Evolutionary conservation across 2,888 invertebrate species (phyloP).

Genomic region (Mythimna ferrago): DNA sequence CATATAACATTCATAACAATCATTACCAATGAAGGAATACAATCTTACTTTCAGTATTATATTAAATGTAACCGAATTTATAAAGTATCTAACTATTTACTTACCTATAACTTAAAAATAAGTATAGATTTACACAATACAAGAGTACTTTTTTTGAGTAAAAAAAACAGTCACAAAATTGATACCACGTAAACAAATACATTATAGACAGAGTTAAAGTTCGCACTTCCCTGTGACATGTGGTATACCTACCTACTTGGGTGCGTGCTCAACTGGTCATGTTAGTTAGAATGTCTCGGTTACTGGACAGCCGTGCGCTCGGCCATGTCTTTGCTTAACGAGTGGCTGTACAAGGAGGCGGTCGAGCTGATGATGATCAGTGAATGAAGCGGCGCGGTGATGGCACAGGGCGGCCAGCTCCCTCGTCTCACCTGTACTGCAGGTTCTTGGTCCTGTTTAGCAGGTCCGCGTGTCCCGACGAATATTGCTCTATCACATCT

Average conservation of each 20-base stretch:
- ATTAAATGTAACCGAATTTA: constrained; percentile 16
- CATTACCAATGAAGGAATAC: constrained; percentile 9
- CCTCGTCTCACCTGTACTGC: constrained; percentile 93
- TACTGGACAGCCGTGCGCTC: constrained; percentile 30
- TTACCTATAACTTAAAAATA: constrained; percentile 34
- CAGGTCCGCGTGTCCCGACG: constrained; percentile 96
- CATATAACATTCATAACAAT: not conserved
- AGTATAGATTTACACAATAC: constrained; percentile 31
- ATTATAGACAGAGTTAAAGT: constrained; percentile 10
- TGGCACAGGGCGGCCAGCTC: constrained; percentile 61
- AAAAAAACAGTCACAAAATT: constrained; percentile 26
- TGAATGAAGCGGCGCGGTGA: constrained; percentile 70
- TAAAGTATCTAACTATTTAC: constrained; percentile 8
- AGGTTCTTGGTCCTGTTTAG: constrained; percentile 96
- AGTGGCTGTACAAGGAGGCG: constrained; percentile 63
- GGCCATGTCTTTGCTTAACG: constrained; percentile 33
- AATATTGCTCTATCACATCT: constrained; percentile 98
- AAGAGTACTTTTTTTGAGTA: constrained; percentile 15
- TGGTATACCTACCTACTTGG: constrained; percentile 51
- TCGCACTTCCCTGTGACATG: constrained; percentile 16
- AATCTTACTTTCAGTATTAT: not conserved
- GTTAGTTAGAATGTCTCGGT: constrained; percentile 57
- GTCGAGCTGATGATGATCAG: constrained; percentile 69
- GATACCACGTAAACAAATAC: constrained; percentile 42
- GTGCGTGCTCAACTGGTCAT: constrained; percentile 12